A percentile compares a stretch with the other conserved stretches of the same genome.
Evolutionary conservation across 2,888 invertebrate genomes (phyloP).

Genomic region (Hypsopygia costalis): DNA sequence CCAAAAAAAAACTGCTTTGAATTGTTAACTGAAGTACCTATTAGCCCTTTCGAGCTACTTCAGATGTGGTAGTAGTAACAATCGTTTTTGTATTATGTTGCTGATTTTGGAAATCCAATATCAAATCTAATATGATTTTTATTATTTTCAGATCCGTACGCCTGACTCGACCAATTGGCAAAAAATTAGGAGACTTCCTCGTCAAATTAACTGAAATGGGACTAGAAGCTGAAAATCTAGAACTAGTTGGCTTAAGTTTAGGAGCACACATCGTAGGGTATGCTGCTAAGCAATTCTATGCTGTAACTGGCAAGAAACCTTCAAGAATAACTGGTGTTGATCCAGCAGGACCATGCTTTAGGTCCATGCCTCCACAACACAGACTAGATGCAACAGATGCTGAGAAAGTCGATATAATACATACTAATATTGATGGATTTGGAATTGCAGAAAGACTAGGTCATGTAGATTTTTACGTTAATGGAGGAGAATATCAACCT

Average conservation of each 20-base stretch:
- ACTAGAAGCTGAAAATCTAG: slow-evolving; percentile 46
- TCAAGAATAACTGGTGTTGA: slow-evolving; percentile 59
- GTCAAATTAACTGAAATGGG: slow-evolving; percentile 47
- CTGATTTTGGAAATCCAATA: too few species aligned
- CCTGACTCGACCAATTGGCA: slow-evolving; percentile 47
- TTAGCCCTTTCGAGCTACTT: too few species aligned
- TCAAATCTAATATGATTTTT: too few species aligned
- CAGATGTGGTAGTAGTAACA: too few species aligned
- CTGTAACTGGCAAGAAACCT: slow-evolving; percentile 51
- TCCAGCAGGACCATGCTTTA: slow-evolving; percentile 67
- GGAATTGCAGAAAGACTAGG: slow-evolving; percentile 63
- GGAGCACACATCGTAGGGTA: slow-evolving; percentile 55
- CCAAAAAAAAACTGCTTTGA: too few species aligned
- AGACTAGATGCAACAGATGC: slow-evolving; percentile 48
- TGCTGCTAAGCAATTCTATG: slow-evolving; percentile 57
- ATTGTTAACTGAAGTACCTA: too few species aligned
- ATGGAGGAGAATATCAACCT: slow-evolving; percentile 69
- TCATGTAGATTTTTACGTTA: slow-evolving; percentile 63
- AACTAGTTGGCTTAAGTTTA: slow-evolving; percentile 58
- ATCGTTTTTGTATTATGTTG: too few species aligned
- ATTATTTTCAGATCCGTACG: slow-evolving; percentile 56
- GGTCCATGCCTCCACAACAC: slow-evolving; percentile 39
- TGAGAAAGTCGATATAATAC: slow-evolving; percentile 51
- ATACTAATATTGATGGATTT: slow-evolving; percentile 72
- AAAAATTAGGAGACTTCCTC: slow-evolving; percentile 57